Evolutionary conservation across 2,797 vertebrate species (phyloP).

Genomic region (Gallinago nigripennis): DNA sequence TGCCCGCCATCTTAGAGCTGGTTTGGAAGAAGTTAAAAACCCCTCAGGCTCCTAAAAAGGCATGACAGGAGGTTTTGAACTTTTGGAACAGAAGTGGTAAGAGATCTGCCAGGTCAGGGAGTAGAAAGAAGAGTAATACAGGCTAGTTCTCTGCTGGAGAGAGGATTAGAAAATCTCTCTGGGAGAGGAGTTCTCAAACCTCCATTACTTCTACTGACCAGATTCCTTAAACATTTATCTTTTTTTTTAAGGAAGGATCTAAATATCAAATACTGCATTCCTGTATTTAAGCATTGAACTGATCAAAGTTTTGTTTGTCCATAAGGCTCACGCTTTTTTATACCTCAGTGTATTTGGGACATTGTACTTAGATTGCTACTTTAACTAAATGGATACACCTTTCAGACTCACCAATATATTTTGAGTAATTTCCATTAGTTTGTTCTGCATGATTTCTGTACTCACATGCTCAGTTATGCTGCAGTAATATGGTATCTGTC

Average conservation of each 20-base stretch:
- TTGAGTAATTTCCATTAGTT: conserved; percentile 2
- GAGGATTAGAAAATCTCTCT: background rate
- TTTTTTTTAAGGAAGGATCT: background rate
- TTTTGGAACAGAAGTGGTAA: background rate
- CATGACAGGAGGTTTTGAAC: background rate
- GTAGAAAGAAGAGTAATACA: background rate
- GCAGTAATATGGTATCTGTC: background rate
- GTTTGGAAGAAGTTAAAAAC: background rate
- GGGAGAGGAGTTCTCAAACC: background rate
- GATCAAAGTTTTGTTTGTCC: background rate
- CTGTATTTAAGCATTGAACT: background rate
- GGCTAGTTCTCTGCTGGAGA: background rate
- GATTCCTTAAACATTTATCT: background rate
- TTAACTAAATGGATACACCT: background rate
- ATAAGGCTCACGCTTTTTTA: background rate
- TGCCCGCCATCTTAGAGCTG: conserved; percentile 31
- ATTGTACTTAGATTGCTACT: background rate
- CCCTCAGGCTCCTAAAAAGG: background rate
- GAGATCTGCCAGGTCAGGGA: background rate
- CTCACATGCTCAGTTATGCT: background rate
- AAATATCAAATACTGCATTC: background rate
- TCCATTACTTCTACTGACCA: background rate
- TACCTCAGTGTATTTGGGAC: background rate
- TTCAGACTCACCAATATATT: background rate
- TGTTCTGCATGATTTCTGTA: background rate